These are phyloP conservation scores for Ormyrus labotus DNA, from an alignment of 2,888 invertebrate genomes.

Conservation along the genomic window DNA sequence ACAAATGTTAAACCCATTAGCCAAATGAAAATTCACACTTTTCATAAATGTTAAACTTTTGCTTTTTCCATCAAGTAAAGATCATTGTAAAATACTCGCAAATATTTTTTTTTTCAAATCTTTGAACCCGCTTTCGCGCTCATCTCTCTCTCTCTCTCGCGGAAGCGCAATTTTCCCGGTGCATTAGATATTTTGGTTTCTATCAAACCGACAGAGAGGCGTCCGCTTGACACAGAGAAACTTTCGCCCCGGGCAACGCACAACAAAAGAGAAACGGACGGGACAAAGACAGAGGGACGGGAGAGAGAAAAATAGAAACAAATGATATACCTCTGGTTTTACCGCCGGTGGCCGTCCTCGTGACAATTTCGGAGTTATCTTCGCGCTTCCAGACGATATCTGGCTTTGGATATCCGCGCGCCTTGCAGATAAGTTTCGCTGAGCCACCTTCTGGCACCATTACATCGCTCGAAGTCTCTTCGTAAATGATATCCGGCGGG, in stretches of 20 bases:
- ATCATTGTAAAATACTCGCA: too few species aligned
- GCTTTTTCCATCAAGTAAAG: too few species aligned
- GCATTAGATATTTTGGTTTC: neutral
- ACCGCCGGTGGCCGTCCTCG: slow-evolving; percentile 83
- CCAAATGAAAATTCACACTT: too few species aligned
- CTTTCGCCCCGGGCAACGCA: slow-evolving; percentile 13
- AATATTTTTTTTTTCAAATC: too few species aligned
- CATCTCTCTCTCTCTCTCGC: slow-evolving; percentile 7
- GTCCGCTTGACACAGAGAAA: neutral
- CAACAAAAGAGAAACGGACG: neutral
- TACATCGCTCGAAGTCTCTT: slow-evolving; percentile 94
- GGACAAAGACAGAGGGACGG: neutral
- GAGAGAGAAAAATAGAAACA: neutral
- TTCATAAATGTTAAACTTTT: too few species aligned
- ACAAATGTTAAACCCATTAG: too few species aligned
- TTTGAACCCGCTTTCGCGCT: slow-evolving; percentile 12
- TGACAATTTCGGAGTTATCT: slow-evolving; percentile 89
- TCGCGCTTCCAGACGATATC: slow-evolving; percentile 91
- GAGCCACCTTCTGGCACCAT: slow-evolving; percentile 96
- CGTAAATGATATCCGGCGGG: slow-evolving; percentile 92
- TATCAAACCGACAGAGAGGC: neutral
- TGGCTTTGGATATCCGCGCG: slow-evolving; percentile 89
- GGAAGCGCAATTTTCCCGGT: neutral
- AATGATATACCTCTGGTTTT: slow-evolving; percentile 83
- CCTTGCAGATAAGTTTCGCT: slow-evolving; percentile 90